phyloP scores from a whole-genome alignment of 2,113 vertebrate species.

The Ramphastos sulfuratus region DNA sequence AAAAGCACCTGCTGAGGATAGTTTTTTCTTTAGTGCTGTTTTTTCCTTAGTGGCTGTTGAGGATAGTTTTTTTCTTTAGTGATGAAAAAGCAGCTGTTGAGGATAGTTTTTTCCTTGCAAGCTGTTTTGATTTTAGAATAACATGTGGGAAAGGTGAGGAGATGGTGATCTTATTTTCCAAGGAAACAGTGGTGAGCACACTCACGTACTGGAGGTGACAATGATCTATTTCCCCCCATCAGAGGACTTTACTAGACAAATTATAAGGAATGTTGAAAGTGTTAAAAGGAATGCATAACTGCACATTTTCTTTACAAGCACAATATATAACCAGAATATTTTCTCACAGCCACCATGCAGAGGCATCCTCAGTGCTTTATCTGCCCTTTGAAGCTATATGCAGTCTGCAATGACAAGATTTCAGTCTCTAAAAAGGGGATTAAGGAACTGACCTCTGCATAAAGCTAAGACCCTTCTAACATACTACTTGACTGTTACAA shows the following conservation, averaged over 20 bases:
- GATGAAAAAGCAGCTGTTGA: not conserved
- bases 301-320: slow-evolving; percentile 11
- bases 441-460: not conserved
- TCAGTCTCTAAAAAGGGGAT: not conserved
- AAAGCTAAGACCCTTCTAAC: not conserved
- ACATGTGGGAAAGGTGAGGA: not conserved
- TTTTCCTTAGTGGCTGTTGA: not conserved
- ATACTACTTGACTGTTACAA: not conserved
- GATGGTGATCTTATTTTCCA: not conserved
- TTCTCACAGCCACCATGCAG: not conserved
- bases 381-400: not conserved
- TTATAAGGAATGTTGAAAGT: not conserved
- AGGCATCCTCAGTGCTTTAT: not conserved
- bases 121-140: not conserved
- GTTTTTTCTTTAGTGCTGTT: not conserved
- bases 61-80: not conserved
- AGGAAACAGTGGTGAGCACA: not conserved
- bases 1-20: not conserved
- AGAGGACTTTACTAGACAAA: slow-evolving; percentile 8
- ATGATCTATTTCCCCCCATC: not conserved
- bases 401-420: not conserved
- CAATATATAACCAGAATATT: not conserved
- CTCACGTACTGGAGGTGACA: not conserved
- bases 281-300: slow-evolving; percentile 10
- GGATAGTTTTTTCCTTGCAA: not conserved